Evolutionary conservation across 1,140 invertebrate species (phyloP).

Genomic region (Drosophila kohkoa): DNA sequence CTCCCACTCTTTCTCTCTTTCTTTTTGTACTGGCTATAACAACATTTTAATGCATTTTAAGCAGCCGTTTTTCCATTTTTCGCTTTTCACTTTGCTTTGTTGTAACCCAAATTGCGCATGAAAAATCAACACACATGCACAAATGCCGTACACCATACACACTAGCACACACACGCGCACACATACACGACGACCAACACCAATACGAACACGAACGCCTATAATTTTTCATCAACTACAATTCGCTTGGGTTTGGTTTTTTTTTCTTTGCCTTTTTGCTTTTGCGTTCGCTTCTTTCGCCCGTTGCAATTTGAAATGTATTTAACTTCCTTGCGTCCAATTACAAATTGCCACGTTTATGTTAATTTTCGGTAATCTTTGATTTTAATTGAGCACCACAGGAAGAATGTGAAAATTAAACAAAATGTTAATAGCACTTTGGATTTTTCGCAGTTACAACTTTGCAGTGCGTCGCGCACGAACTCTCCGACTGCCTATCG

Average conservation of each 20-base stretch:
- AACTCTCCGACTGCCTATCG: constrained; percentile 72
- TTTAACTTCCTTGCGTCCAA: constrained; percentile 29
- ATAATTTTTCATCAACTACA: constrained; percentile 58
- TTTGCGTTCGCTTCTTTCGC: constrained; percentile 28
- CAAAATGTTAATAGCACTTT: constrained; percentile 17
- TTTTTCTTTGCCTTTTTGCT: background rate
- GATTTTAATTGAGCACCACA: constrained; percentile 22
- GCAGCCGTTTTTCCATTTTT: constrained; percentile 58
- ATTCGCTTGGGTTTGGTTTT: constrained; percentile 31
- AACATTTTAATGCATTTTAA: constrained; percentile 78
- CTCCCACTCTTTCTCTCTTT: no score
- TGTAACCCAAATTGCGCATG: constrained; percentile 81
- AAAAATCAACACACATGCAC: constrained; percentile 69
- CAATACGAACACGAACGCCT: constrained; percentile 25
- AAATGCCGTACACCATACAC: constrained; percentile 33
- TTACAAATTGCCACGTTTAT: constrained; percentile 34
- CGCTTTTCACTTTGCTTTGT: constrained; percentile 62
- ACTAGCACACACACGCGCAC: constrained; percentile 36
- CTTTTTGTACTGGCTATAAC: constrained; percentile 7
- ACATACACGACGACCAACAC: constrained; percentile 37
- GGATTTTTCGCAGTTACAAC: constrained; percentile 26
- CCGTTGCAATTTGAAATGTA: constrained; percentile 21
- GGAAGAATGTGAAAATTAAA: constrained; percentile 26
- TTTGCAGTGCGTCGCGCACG: constrained; percentile 52
- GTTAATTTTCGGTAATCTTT: constrained; percentile 38